A percentile compares a stretch with the other conserved stretches of the same genome.
phyloP scores from a whole-genome alignment of 2,888 invertebrate genomes.

The Phyllotreta striolata region DNA sequence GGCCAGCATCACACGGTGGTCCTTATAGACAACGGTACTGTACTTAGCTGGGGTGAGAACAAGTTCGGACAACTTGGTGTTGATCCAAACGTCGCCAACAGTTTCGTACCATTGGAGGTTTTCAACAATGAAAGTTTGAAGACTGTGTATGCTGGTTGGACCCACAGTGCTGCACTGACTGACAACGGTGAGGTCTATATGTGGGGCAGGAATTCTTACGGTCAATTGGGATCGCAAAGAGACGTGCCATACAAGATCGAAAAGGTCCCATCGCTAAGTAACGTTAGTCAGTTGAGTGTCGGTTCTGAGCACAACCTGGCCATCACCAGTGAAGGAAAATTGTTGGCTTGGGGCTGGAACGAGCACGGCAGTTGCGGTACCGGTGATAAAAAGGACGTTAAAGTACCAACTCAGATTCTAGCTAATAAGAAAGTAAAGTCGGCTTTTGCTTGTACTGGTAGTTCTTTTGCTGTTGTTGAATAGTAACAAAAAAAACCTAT shows the following conservation, averaged over 20 bases:
- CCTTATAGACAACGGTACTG: conserved; percentile 65
- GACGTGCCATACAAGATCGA: conserved; percentile 62
- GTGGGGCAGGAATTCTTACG: conserved; percentile 85
- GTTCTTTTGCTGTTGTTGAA: conserved; percentile 64
- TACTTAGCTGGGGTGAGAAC: conserved; percentile 84
- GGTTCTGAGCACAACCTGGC: conserved; percentile 85
- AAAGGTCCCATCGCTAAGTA: conserved; percentile 62
- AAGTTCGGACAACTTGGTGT: conserved; percentile 80
- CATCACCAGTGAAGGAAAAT: conserved; percentile 68
- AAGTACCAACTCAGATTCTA: conserved; percentile 60
- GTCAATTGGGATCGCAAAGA: conserved; percentile 71
- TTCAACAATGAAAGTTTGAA: conserved; percentile 66
- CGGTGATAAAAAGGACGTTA: conserved; percentile 62
- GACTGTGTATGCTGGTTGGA: conserved; percentile 78
- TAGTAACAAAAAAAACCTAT: conserved; percentile 50
- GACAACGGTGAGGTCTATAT: conserved; percentile 70
- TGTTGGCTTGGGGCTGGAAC: conserved; percentile 90
- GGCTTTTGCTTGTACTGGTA: conserved; percentile 64
- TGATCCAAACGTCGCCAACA: conserved; percentile 64
- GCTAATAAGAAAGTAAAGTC: conserved; percentile 52
- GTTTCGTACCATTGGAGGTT: conserved; percentile 66
- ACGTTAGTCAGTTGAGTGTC: conserved; percentile 68
- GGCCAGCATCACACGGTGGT: conserved; percentile 84
- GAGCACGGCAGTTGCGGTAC: conserved; percentile 88
- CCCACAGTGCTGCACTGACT: conserved; percentile 73